Evolutionary conservation across 2,888 invertebrate species (phyloP), one percentile per base, ranked within the genome.

Genomic region (Cyclophora albipunctata): DNA sequence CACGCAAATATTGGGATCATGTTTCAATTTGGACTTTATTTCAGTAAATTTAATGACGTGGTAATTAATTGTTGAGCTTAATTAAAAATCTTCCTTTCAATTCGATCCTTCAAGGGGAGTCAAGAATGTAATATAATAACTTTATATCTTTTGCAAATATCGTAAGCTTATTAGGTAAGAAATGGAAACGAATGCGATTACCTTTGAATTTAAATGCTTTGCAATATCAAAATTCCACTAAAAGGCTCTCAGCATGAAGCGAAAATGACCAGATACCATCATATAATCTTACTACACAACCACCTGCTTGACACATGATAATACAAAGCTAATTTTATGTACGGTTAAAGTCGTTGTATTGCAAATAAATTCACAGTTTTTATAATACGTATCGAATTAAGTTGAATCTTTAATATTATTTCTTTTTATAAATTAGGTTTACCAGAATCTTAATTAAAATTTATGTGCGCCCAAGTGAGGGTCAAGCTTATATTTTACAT

Each of bases 291-390:
- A 62, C 76, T 78, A 75, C 75, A 75, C 77, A 78, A 76, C 77
- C 81, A 75, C 78, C 75, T 74, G 73, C 63, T 69, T 80, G 80
- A 81, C 83, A 78, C 74, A 73, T 66, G 73, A 63, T 71, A 78
- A 78, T 83, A 78, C 68, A 59, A 74, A 57, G 58, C 54, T 58
- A 67, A 77, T 69, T 85, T 85, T 85, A 86, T 83, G 75, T 69
- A 70, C 66, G 63, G 65, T 69, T 66, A 66, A 72, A 67, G 72
- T 68, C 71, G 60, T 66, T 50, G 59, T 53, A 70, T 66, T 60
- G 73, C 66, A 53, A 72, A 84, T 86, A 86, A 85, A 84, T 75
- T 81, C 67, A 70, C 75, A 71, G 65, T 76, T 83, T 85, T 86
- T 84, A 84, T 83, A 75, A 65, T 69, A 74, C 73, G 62, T 71